These are phyloP conservation scores for Sphenopsis melanotis DNA, from an alignment of 2,797 vertebrate genomes.

Conservation along the genomic window DNA sequence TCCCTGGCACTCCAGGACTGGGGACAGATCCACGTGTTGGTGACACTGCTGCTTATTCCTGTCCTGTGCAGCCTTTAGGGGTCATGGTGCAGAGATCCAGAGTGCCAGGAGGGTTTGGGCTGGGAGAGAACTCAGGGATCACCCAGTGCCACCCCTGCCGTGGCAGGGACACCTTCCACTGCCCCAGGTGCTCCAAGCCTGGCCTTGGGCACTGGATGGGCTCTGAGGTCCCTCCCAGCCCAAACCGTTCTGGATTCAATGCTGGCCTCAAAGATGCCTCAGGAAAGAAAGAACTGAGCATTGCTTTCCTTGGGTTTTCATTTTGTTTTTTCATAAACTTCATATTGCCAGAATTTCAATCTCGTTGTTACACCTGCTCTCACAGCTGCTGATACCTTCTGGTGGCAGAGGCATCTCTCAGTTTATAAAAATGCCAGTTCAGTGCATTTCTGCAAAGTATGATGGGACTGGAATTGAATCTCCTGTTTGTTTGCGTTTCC, in stretches of 20 bases:
- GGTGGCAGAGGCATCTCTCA: neutral
- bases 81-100: neutral
- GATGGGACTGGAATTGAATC: neutral
- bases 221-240: accelerated
- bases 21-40: accelerated
- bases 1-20: accelerated
- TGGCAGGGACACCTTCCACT: neutral
- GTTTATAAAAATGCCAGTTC: neutral
- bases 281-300: neutral
- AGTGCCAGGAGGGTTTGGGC: neutral
- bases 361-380: neutral
- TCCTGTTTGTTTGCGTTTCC: neutral
- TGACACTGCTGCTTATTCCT: neutral
- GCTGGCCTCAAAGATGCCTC: neutral
- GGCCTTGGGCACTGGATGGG: neutral
- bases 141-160: neutral
- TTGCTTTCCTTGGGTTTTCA: neutral
- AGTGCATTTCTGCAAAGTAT: neutral
- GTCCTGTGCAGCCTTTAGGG: neutral
- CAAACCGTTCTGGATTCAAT: neutral
- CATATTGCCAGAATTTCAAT: neutral
- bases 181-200: neutral
- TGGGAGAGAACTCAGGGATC: neutral
- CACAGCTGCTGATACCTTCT: neutral
- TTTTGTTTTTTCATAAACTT: neutral